Conservation (phyloP, 1,140 invertebrate species). For the Diabrotica undecimpunctata region DNA sequence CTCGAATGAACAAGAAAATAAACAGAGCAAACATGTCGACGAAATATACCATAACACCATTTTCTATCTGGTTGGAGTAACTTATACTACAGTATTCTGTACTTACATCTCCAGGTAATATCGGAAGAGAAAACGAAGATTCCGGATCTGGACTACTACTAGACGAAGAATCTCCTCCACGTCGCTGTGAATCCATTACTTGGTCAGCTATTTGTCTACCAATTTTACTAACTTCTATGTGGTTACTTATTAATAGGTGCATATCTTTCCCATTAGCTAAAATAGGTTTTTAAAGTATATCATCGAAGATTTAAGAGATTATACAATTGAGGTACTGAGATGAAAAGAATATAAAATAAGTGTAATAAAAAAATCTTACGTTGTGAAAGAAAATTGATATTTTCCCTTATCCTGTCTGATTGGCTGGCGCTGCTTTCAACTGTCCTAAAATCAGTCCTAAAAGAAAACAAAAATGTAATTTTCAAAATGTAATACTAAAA, state of each 20-base stretch:
- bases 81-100: neutral
- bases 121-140: slow-evolving; percentile 26
- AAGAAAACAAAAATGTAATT: slow-evolving; percentile 32
- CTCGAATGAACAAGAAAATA: too few relatives aligned
- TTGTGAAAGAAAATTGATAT: slow-evolving; percentile 59
- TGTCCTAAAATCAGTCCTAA: slow-evolving; percentile 52
- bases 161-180: slow-evolving; percentile 52
- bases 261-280: slow-evolving; percentile 56
- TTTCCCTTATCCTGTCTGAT: slow-evolving; percentile 51
- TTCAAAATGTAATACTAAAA: too few relatives aligned
- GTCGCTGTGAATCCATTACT: slow-evolving; percentile 58
- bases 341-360: too few relatives aligned
- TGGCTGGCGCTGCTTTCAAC: slow-evolving; percentile 52
- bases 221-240: slow-evolving; percentile 76
- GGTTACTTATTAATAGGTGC: slow-evolving; percentile 65
- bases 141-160: slow-evolving; percentile 50
- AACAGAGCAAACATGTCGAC: too few relatives aligned
- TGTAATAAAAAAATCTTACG: slow-evolving; percentile 46
- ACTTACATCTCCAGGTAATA: slow-evolving; percentile 32
- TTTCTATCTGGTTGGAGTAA: neutral
- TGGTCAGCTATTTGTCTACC: slow-evolving; percentile 74
- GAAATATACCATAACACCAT: too few relatives aligned
- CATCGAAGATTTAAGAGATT: neutral
- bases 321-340: too few relatives aligned
- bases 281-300: slow-evolving; percentile 4